These are phyloP conservation scores for Geotrypetes seraphini DNA, from an alignment of 2,797 vertebrate genomes.

Conservation along the genomic window DNA sequence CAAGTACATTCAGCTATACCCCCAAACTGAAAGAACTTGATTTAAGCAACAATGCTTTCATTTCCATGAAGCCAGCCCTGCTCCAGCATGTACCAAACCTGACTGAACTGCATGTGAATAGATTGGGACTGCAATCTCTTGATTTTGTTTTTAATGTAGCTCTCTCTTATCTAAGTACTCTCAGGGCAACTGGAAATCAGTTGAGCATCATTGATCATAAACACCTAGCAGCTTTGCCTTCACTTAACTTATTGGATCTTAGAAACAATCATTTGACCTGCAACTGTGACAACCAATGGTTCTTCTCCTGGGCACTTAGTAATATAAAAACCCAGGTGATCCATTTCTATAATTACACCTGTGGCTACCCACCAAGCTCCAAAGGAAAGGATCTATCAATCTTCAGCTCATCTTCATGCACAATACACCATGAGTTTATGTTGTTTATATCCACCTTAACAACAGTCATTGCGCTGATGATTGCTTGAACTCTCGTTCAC, in stretches of 20 bases:
- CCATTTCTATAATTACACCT: conserved; percentile 40
- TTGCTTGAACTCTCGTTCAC: conserved; percentile 47
- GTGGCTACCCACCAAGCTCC: conserved; percentile 17
- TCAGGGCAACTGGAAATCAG: neutral
- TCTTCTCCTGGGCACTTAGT: conserved; percentile 5
- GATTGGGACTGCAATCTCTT: conserved; percentile 33
- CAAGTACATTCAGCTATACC: conserved; percentile 29
- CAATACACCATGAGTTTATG: conserved; percentile 41
- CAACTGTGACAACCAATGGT: conserved; percentile 7
- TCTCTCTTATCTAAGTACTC: conserved; percentile 22
- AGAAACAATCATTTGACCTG: conserved; percentile 6
- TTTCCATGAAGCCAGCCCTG: conserved; percentile 25
- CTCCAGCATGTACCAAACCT: conserved; percentile 35
- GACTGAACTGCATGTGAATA: conserved; percentile 1
- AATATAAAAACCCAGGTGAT: conserved; percentile 46
- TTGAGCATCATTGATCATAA: neutral
- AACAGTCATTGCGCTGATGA: conserved; percentile 36
- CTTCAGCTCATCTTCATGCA: conserved; percentile 58
- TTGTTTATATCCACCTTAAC: conserved; percentile 46
- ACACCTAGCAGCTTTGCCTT: neutral
- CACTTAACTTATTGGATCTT: conserved; percentile 11
- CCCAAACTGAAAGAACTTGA: conserved; percentile 28
- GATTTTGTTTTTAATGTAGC: conserved; percentile 37
- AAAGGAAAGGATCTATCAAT: conserved; percentile 37
- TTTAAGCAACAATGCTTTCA: conserved; percentile 38